Conservation (phyloP, 1,140 invertebrate species). For the Hydropsyche tenuis region DNA sequence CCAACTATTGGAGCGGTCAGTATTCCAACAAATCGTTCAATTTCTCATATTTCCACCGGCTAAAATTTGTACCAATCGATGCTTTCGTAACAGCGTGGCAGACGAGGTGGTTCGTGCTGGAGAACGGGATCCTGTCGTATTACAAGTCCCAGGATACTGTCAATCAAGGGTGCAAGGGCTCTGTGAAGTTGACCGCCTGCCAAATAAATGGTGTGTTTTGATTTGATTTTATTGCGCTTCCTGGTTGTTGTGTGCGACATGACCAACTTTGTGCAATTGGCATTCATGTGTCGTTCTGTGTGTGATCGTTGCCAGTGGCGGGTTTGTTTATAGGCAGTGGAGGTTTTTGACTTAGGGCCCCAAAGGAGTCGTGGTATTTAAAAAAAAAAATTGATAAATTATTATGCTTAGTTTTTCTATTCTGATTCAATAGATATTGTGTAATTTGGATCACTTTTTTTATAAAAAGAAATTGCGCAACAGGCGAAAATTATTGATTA, state of each 20-base stretch:
- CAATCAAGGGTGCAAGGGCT: conserved; percentile 83
- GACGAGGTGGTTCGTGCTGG: conserved; percentile 83
- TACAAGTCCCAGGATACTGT: conserved; percentile 85
- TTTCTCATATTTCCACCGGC: neutral
- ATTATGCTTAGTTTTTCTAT: too few relatives aligned
- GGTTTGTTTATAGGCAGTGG: too few relatives aligned
- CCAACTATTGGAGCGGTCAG: conserved; percentile 81
- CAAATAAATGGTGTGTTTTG: conserved; percentile 75
- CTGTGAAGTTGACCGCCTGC: conserved; percentile 81
- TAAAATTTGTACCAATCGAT: neutral
- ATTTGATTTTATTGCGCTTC: neutral
- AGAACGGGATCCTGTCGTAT: conserved; percentile 81
- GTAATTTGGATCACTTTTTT: too few relatives aligned
- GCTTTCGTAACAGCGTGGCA: conserved; percentile 75
- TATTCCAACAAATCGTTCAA: neutral
- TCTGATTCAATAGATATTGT: too few relatives aligned
- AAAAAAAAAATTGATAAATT: too few relatives aligned
- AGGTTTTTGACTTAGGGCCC: too few relatives aligned
- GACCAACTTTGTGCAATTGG: neutral
- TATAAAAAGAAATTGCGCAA: too few relatives aligned
- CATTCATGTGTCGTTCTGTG: neutral
- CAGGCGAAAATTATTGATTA: too few relatives aligned
- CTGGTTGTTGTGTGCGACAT: neutral
- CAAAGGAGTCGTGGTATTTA: too few relatives aligned
- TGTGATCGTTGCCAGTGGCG: too few relatives aligned